These are phyloP conservation scores for Coptodon rendalli DNA, from an alignment of 2,113 vertebrate species.

Conservation along the genomic window DNA sequence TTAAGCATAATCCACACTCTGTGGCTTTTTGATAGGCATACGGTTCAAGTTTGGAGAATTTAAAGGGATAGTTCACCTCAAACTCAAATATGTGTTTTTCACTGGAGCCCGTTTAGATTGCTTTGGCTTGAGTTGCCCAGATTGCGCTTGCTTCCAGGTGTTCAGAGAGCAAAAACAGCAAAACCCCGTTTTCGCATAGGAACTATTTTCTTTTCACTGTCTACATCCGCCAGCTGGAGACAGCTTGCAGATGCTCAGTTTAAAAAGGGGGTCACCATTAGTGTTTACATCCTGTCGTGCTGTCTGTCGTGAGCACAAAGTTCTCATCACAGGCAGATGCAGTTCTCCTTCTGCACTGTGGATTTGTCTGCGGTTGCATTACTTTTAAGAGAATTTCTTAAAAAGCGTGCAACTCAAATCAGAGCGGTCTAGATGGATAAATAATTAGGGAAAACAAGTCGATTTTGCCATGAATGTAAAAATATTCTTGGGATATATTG, in stretches of 20 bases:
- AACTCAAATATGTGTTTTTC: background rate
- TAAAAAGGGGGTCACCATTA: background rate
- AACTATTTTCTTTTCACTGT: background rate
- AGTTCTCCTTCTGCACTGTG: background rate
- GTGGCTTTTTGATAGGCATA: background rate
- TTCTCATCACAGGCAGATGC: background rate
- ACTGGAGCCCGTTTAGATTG: background rate
- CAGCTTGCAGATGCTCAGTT: background rate
- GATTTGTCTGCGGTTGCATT: background rate
- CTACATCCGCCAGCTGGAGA: background rate
- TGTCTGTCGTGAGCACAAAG: background rate
- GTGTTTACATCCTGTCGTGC: background rate
- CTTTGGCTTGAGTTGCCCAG: background rate
- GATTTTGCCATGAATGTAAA: background rate
- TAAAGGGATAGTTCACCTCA: background rate
- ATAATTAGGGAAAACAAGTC: background rate
- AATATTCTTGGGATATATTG: background rate
- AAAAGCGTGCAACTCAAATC: background rate
- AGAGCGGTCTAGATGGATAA: background rate
- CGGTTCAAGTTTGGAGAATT: background rate
- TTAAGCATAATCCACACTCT: background rate
- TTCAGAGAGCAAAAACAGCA: background rate
- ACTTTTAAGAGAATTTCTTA: background rate
- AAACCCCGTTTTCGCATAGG: background rate
- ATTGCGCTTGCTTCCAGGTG: background rate